phyloP scores from a whole-genome alignment of 1,140 invertebrate genomes.

The Pemphigus obesinymphae region DNA sequence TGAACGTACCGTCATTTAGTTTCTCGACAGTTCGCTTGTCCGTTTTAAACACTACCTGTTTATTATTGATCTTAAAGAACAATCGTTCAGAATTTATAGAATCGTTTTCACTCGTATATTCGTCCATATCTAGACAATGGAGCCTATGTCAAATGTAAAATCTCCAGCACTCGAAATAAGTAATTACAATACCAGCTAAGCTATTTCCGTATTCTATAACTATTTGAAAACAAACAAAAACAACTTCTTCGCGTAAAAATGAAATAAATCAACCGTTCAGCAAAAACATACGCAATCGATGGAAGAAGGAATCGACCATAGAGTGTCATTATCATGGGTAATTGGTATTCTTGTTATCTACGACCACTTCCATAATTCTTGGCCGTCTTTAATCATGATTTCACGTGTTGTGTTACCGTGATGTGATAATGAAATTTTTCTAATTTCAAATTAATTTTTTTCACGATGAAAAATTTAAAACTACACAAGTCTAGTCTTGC shows the following conservation, averaged over 20 bases:
- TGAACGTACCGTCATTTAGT: conserved; percentile 41
- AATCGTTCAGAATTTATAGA: conserved; percentile 8
- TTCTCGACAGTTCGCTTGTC: conserved; percentile 40
- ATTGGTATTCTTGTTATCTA: neutral
- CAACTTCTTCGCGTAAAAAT: neutral
- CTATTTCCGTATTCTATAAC: too few relatives aligned
- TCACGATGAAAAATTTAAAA: conserved; percentile 20
- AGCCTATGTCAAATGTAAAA: neutral
- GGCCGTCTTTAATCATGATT: neutral
- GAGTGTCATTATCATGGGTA: neutral
- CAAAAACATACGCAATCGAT: conserved; percentile 5
- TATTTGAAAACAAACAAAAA: neutral
- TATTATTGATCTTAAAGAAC: conserved; percentile 43
- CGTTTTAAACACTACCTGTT: conserved; percentile 42
- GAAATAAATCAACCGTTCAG: conserved; percentile 13
- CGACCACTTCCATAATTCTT: too few relatives aligned
- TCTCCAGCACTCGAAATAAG: too few relatives aligned
- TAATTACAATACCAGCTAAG: too few relatives aligned
- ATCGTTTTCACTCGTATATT: neutral
- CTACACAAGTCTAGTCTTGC: neutral
- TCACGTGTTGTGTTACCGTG: conserved; percentile 1
- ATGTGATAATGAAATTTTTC: neutral
- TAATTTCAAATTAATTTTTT: neutral
- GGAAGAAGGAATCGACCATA: neutral
- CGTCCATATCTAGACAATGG: neutral